Evolutionary conservation across 2,888 invertebrate species (phyloP).

Genomic region (Rhaphigaster nebulosa): DNA sequence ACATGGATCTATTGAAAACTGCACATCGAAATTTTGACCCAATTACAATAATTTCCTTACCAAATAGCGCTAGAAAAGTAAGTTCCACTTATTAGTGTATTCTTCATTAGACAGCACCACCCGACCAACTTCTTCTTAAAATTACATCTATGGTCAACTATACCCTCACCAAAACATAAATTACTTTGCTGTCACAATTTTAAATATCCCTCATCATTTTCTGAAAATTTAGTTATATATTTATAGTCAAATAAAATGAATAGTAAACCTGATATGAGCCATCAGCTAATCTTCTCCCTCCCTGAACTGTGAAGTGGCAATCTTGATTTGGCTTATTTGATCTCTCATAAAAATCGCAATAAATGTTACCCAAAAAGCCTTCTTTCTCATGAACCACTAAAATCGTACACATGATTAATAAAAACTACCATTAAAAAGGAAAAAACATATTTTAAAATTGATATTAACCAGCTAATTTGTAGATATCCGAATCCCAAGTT

Average conservation of each 20-base stretch:
- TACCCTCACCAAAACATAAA: no score
- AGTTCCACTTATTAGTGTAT: no score
- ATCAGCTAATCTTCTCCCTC: conserved; percentile 84
- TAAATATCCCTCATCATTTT: no score
- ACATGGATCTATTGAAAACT: no score
- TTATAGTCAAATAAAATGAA: background rate
- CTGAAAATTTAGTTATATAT: no score
- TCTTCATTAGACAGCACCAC: no score
- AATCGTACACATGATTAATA: conserved; percentile 64
- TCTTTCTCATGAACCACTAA: conserved; percentile 84
- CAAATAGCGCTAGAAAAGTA: no score
- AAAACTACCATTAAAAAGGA: background rate
- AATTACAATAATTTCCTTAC: no score
- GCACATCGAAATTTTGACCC: no score
- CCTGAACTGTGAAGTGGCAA: conserved; percentile 98
- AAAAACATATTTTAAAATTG: background rate
- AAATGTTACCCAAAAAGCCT: conserved; percentile 91
- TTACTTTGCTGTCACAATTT: no score
- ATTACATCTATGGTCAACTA: no score
- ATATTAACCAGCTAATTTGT: conserved; percentile 81
- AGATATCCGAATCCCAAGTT: conserved; percentile 89
- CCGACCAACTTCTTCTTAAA: no score
- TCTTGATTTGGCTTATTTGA: conserved; percentile 95
- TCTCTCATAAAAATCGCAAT: conserved; percentile 96
- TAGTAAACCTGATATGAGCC: conserved; percentile 83